These are phyloP conservation scores for Takifugu ocellatus DNA, from an alignment of 2,797 vertebrate genomes.

Conservation along the genomic window DNA sequence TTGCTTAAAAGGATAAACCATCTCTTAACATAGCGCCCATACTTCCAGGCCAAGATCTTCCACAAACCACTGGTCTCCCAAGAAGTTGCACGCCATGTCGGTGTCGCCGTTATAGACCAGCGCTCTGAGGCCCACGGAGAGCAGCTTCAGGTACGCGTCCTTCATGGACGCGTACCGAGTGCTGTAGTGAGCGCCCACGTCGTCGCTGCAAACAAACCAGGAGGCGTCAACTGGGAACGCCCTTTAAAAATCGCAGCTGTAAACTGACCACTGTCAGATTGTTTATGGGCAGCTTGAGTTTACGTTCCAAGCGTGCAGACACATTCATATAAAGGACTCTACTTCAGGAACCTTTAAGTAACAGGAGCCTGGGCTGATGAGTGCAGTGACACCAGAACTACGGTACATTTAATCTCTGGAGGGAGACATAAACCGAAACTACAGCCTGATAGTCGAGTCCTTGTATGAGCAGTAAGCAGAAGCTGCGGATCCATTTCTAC, in stretches of 20 bases:
- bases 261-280: too few species aligned
- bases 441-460: too few species aligned
- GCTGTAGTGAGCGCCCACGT: conserved; percentile 54
- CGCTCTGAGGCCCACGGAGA: conserved; percentile 62
- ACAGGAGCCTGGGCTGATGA: too few species aligned
- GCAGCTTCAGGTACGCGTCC: conserved; percentile 71
- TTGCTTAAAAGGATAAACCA: neutral
- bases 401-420: too few species aligned
- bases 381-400: too few species aligned
- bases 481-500: too few species aligned
- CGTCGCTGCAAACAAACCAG: conserved; percentile 46
- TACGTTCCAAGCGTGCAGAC: too few species aligned
- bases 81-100: conserved; percentile 82
- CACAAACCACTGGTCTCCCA: conserved; percentile 81
- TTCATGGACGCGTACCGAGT: conserved; percentile 62
- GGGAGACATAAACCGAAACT: too few species aligned
- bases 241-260: too few species aligned
- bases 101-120: conserved; percentile 82
- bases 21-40: neutral
- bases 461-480: too few species aligned
- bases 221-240: too few species aligned
- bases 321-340: neutral
- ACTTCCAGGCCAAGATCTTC: conserved; percentile 72
- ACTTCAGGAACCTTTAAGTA: neutral
- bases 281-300: too few species aligned